Percentiles rank a stretch among this genome's conserved stretches.
Conservation (phyloP, 2,888 invertebrate species). For the Teleogryllus oceanicus region DNA sequence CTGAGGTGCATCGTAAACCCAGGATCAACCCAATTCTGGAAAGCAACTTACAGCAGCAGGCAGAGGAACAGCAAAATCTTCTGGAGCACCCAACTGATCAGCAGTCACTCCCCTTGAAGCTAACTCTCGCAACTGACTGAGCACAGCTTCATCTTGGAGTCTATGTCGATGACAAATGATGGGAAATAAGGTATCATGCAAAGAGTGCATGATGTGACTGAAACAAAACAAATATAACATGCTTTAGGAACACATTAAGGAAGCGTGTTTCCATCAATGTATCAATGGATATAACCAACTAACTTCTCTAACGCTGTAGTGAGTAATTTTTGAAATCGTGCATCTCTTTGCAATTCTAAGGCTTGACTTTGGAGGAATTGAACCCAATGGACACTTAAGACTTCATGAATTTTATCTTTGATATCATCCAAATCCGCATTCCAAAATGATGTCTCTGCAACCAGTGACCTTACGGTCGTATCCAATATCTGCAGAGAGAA, state of each 20-base stretch:
- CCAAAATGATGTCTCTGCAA: conserved; percentile 19
- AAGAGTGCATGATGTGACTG: conserved; percentile 40
- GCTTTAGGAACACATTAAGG: background rate
- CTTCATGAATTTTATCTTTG: conserved; percentile 28
- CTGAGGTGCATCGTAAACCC: too few relatives aligned
- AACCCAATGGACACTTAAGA: conserved; percentile 31
- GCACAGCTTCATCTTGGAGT: conserved; percentile 45
- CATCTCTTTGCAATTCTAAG: conserved; percentile 33
- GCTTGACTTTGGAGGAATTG: conserved; percentile 30
- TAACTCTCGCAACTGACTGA: conserved; percentile 45
- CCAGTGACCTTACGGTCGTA: background rate
- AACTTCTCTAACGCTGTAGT: conserved; percentile 34
- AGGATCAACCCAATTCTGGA: too few relatives aligned
- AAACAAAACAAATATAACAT: background rate
- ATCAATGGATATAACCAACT: conserved; percentile 3
- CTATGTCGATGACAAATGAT: conserved; percentile 43
- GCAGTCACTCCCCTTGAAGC: conserved; percentile 45
- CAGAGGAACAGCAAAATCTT: conserved; percentile 46
- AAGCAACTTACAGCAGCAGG: conserved; percentile 45
- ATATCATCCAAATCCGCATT: conserved; percentile 2
- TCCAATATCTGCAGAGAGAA: conserved; percentile 5
- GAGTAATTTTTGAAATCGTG: conserved; percentile 32
- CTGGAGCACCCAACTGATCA: conserved; percentile 48
- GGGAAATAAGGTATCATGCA: conserved; percentile 46
- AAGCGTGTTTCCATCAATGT: too few relatives aligned